Evolutionary conservation across 2,797 vertebrate genomes (phyloP).

Genomic region (Hoplostethus mediterraneus): DNA sequence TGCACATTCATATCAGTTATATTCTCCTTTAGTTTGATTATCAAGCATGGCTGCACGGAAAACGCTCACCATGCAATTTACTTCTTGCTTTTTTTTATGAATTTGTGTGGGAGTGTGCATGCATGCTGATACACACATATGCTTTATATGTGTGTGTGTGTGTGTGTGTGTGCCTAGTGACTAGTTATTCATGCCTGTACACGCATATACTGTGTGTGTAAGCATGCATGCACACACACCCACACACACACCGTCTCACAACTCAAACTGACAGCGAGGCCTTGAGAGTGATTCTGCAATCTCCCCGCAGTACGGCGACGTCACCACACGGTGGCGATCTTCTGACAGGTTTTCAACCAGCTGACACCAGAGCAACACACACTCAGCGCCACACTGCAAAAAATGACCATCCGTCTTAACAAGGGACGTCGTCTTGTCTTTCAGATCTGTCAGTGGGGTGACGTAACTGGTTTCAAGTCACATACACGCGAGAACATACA

Average conservation of each 20-base stretch:
- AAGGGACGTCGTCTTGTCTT: too few relatives aligned
- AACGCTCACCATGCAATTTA: neutral
- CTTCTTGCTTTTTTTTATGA: neutral
- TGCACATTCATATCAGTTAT: constrained; percentile 25
- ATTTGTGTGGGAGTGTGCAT: constrained; percentile 4
- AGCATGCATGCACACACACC: too few relatives aligned
- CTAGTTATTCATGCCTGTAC: neutral
- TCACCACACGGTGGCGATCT: constrained; percentile 66
- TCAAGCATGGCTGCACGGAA: constrained; percentile 19
- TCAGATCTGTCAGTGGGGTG: too few relatives aligned
- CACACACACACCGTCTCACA: too few relatives aligned
- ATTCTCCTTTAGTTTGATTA: constrained; percentile 11
- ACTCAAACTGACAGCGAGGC: neutral
- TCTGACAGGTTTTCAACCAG: constrained; percentile 27
- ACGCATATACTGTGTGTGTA: neutral
- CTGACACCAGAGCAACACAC: neutral
- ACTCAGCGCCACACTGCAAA: constrained; percentile 40
- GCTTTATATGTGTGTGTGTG: neutral
- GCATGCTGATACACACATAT: neutral
- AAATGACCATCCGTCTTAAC: too few relatives aligned
- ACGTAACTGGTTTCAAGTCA: neutral
- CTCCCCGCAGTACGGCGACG: constrained; percentile 3
- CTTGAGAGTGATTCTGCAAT: constrained; percentile 38
- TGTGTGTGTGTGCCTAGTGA: neutral
- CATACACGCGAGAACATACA: constrained; percentile 10